Evolutionary conservation across 1,140 invertebrate species (phyloP).

Genomic region (Brachionus plicatilis): DNA sequence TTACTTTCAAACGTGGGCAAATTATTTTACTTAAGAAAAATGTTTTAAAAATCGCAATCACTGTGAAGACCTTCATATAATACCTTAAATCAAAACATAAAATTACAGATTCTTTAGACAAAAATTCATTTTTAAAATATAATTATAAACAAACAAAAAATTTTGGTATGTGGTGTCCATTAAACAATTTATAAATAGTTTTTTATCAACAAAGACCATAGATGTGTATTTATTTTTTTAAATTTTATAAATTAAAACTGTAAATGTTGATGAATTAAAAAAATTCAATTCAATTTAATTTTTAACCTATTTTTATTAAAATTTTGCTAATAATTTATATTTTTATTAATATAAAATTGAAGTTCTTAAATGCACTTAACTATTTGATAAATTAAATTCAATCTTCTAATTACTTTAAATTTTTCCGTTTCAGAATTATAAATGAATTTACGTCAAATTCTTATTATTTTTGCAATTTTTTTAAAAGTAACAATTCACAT

Average conservation of each 20-base stretch:
- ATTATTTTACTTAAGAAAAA: neutral
- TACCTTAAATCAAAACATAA: neutral
- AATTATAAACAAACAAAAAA: neutral
- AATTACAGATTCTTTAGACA: neutral
- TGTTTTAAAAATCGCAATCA: neutral
- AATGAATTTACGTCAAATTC: neutral
- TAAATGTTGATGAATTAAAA: too few species aligned
- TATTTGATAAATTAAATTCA: neutral
- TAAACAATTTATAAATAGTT: neutral
- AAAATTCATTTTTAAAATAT: neutral
- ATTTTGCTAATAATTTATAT: neutral
- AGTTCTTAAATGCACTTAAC: neutral
- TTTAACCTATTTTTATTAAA: too few species aligned
- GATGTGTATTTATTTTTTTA: too few species aligned
- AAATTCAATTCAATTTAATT: too few species aligned
- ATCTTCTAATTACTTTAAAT: neutral
- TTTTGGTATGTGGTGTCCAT: neutral
- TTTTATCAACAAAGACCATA: neutral
- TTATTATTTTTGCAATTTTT: neutral
- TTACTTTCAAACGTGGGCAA: neutral
- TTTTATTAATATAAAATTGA: neutral
- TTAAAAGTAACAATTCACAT: too few species aligned
- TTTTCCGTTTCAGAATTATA: neutral
- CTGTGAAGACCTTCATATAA: neutral
- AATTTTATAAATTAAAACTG: too few species aligned